Evolutionary conservation across 64 coral and sea anemone genomes (phyloP).

Genomic region (Porites australiensis): DNA sequence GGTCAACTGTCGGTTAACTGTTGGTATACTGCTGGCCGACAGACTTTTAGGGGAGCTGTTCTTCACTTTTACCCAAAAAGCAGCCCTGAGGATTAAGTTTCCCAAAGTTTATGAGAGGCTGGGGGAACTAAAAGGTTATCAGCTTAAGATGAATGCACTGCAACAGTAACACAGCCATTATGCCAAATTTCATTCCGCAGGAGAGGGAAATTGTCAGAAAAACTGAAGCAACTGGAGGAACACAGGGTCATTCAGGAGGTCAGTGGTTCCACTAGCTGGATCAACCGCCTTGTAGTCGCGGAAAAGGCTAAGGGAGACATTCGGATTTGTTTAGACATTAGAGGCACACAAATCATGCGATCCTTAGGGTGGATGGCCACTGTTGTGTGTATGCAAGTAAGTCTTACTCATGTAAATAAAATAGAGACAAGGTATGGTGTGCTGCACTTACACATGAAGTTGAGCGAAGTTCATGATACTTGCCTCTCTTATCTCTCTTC

Average conservation of each 20-base stretch:
- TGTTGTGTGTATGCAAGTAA: no score
- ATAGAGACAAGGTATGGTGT: no score
- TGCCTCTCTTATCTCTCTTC: no score
- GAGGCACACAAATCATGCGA: slow-evolving; percentile 9
- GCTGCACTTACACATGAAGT: no score
- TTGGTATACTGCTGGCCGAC: no score
- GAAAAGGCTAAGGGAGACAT: slow-evolving; percentile 20
- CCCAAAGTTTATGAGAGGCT: slow-evolving; percentile 43
- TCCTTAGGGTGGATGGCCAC: no score
- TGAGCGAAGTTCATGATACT: no score
- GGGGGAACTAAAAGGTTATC: slow-evolving; percentile 56
- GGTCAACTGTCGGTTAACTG: no score
- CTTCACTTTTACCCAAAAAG: no score
- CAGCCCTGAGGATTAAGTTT: no score
- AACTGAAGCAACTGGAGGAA: slow-evolving; percentile 36
- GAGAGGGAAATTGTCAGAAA: background rate
- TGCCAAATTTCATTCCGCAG: slow-evolving; percentile 48
- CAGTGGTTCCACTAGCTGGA: slow-evolving; percentile 17
- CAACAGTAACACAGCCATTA: background rate
- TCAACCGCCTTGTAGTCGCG: slow-evolving; percentile 15
- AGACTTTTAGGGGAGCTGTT: no score
- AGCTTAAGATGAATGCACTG: slow-evolving; percentile 25
- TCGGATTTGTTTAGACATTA: background rate
- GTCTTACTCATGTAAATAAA: no score
- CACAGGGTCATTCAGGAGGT: slow-evolving; percentile 24